These are phyloP conservation scores for Spodoptera picta DNA, from an alignment of 2,888 invertebrate species.

Conservation along the genomic window DNA sequence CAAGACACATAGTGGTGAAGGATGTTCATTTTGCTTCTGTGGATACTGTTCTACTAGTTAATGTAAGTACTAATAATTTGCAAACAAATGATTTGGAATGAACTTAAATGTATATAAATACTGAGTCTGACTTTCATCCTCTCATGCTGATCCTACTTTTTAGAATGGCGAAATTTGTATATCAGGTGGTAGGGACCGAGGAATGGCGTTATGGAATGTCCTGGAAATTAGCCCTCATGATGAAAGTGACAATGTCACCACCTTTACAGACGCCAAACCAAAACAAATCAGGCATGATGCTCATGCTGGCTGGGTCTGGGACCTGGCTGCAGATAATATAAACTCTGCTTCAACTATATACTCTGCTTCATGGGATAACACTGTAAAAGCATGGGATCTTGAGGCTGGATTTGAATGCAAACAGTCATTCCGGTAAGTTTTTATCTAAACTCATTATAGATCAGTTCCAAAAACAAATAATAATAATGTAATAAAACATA, in stretches of 20 bases:
- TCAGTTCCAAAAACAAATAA: neutral
- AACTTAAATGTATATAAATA: neutral
- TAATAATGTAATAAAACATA: neutral
- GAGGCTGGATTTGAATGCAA: constrained; percentile 78
- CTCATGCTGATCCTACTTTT: constrained; percentile 44
- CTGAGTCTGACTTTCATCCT: neutral
- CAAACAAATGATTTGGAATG: neutral
- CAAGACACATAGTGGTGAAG: constrained; percentile 83
- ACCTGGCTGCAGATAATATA: constrained; percentile 81
- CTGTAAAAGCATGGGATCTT: constrained; percentile 88
- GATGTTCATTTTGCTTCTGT: constrained; percentile 89
- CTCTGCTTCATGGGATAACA: constrained; percentile 90
- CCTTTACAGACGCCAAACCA: constrained; percentile 70
- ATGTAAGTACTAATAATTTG: constrained; percentile 75
- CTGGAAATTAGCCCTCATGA: constrained; percentile 69
- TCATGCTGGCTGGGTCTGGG: constrained; percentile 91
- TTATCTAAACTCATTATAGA: neutral
- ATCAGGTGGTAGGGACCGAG: constrained; percentile 89
- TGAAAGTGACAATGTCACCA: constrained; percentile 63
- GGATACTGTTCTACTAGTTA: constrained; percentile 87
- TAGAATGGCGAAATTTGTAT: constrained; percentile 85
- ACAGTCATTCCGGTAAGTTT: constrained; percentile 82
- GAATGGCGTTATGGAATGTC: constrained; percentile 87
- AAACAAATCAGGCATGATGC: constrained; percentile 80
- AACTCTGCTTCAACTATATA: constrained; percentile 82